These are phyloP conservation scores for Empidonax traillii DNA, from an alignment of 2,113 vertebrate species.

Conservation along the genomic window DNA sequence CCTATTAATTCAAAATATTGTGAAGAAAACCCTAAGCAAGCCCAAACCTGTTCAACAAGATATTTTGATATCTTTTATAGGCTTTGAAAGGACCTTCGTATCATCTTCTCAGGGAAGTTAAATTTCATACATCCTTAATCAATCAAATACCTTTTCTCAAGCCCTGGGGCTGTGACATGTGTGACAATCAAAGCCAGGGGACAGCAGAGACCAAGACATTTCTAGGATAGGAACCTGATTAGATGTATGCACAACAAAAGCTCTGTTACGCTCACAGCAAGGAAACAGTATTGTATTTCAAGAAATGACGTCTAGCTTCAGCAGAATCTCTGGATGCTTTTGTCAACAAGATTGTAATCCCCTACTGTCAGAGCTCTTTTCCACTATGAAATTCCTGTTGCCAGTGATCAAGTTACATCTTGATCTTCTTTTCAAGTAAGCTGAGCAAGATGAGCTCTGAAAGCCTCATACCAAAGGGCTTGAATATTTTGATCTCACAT, in stretches of 20 bases:
- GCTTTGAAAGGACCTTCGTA: not conserved
- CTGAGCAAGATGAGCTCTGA: not conserved
- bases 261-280: not conserved
- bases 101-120: not conserved
- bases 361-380: not conserved
- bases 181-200: not conserved
- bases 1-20: not conserved
- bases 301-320: not conserved
- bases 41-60: not conserved
- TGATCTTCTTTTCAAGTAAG: not conserved
- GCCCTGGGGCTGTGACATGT: not conserved
- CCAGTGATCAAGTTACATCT: not conserved
- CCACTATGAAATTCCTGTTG: not conserved
- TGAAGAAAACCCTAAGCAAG: not conserved
- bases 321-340: not conserved
- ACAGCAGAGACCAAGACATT: not conserved
- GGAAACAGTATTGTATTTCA: not conserved
- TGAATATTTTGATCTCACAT: not conserved
- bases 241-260: not conserved
- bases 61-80: not conserved
- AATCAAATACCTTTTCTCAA: not conserved
- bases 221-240: not conserved
- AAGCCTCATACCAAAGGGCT: not conserved
- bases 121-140: not conserved
- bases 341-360: not conserved